These are phyloP conservation scores for Drosophila littoralis DNA, from an alignment of 1,140 invertebrate species.

Conservation along the genomic window DNA sequence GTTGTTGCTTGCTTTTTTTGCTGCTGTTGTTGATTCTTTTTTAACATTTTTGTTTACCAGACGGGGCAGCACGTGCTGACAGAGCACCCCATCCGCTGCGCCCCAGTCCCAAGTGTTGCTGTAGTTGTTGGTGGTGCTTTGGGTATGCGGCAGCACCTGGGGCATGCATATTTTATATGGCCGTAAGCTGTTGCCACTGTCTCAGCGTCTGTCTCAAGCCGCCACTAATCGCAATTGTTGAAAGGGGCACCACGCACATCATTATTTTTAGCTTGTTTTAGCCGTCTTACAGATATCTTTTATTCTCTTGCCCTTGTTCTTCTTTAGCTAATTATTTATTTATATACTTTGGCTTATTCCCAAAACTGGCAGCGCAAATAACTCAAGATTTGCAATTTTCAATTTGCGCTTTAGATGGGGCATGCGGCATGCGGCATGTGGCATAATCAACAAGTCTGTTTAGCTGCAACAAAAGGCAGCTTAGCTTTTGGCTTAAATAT, in stretches of 20 bases:
- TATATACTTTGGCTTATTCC: constrained; percentile 31
- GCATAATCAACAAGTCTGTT: constrained; percentile 52
- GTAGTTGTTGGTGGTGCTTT: constrained; percentile 12
- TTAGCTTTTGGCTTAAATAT: constrained; percentile 2
- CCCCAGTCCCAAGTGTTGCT: constrained; percentile 3
- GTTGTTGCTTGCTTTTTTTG: constrained; percentile 14
- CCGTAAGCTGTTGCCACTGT: constrained; percentile 29
- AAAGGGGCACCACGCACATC: constrained; percentile 34
- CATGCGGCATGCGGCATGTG: neutral
- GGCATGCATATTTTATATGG: constrained; percentile 53
- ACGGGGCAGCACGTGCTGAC: constrained; percentile 54
- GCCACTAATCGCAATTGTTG: constrained; percentile 53
- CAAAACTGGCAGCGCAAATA: constrained; percentile 16
- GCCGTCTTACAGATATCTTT: neutral
- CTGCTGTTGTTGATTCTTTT: constrained; percentile 18
- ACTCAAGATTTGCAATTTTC: constrained; percentile 45
- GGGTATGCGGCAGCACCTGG: constrained; percentile 35
- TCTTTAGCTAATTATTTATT: constrained; percentile 38
- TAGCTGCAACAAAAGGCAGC: constrained; percentile 13
- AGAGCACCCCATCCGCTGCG: constrained; percentile 33
- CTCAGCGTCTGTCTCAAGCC: constrained; percentile 27
- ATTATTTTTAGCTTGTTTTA: constrained; percentile 36
- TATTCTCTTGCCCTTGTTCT: constrained; percentile 22
- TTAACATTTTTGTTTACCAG: constrained; percentile 47
- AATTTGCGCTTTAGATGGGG: constrained; percentile 26